Evolutionary conservation across 1,140 invertebrate genomes (phyloP).

Genomic region (Chlorops oryzae): DNA sequence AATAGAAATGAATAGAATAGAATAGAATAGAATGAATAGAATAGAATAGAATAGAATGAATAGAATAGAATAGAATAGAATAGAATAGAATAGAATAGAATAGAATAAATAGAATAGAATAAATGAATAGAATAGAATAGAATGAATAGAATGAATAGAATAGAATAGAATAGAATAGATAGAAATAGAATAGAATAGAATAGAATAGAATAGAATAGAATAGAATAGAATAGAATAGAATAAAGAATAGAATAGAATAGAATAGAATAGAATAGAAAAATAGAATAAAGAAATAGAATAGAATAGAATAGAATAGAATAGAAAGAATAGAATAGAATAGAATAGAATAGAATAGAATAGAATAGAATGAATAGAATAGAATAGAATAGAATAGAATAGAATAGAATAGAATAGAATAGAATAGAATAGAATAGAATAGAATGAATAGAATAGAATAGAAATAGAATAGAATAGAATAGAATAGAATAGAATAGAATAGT

Average conservation of each 20-base stretch:
- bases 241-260: slow-evolving; percentile 2
- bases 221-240: too few species aligned
- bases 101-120: slow-evolving; percentile 1
- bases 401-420: slow-evolving; percentile 3
- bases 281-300: background rate
- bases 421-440: slow-evolving; percentile 3
- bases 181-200: slow-evolving; percentile 3
- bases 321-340: too few species aligned
- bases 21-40: too few species aligned
- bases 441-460: too few species aligned
- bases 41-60: too few species aligned
- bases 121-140: slow-evolving; percentile 1
- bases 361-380: too few species aligned
- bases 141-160: too few species aligned
- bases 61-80: slow-evolving; percentile 3
- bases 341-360: too few species aligned
- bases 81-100: slow-evolving; percentile 3
- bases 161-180: too few species aligned
- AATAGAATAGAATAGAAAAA: slow-evolving; percentile 1
- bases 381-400: slow-evolving; percentile 3
- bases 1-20: too few species aligned
- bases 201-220: slow-evolving; percentile 3
- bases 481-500: slow-evolving; percentile 2
- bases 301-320: too few species aligned
- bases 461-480: slow-evolving; percentile 2